Conservation (phyloP, 2,113 vertebrate genomes). For the Siniperca knerii region DNA sequence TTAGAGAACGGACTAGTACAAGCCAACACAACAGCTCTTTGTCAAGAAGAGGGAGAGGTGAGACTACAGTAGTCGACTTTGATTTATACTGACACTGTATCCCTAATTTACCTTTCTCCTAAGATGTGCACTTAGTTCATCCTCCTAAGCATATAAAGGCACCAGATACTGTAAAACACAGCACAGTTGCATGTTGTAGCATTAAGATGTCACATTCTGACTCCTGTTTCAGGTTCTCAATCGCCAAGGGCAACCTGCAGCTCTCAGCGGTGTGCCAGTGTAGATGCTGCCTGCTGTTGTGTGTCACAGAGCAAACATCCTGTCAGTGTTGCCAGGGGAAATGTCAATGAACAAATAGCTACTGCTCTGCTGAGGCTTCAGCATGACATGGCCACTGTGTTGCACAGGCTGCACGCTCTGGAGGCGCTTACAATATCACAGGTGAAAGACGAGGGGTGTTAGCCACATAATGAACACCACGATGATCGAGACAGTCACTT, state of each 20-base stretch:
- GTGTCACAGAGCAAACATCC: constrained; percentile 73
- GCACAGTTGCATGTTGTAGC: background rate
- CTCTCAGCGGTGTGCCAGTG: constrained; percentile 58
- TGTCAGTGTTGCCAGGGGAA: constrained; percentile 74
- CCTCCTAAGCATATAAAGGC: background rate
- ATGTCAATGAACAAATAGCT: constrained; percentile 89
- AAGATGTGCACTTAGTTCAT: background rate
- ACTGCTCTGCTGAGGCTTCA: constrained; percentile 89
- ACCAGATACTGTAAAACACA: background rate
- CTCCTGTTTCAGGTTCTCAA: constrained; percentile 78
- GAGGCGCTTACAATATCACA: constrained; percentile 86
- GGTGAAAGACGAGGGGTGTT: constrained; percentile 73
- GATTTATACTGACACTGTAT: background rate
- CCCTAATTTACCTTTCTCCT: background rate
- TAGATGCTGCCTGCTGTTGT: constrained; percentile 75
- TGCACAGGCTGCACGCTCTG: constrained; percentile 89
- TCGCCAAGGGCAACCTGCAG: constrained; percentile 77
- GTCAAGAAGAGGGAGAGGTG: constrained; percentile 88
- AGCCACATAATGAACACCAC: too few species aligned
- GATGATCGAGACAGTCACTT: background rate
- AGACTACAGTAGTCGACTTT: background rate
- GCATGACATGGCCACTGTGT: constrained; percentile 91
- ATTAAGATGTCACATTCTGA: background rate
- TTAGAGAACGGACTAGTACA: constrained; percentile 78
- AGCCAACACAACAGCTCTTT: constrained; percentile 83